phyloP scores from a whole-genome alignment of 2,888 invertebrate genomes.

The Auanema freiburgensis region DNA sequence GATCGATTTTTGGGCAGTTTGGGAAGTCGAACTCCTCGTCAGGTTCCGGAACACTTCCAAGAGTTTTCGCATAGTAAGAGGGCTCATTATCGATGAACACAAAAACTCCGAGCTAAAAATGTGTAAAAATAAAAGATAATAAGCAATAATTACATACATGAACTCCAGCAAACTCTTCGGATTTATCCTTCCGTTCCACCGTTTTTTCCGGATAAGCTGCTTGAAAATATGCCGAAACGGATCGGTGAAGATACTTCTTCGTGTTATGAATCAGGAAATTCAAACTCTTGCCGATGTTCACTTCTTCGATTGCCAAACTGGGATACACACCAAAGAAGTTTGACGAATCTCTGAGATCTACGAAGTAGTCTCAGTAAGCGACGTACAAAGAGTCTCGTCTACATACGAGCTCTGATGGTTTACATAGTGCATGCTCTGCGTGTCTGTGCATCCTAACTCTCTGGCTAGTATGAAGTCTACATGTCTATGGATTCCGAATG shows the following conservation, averaged over 20 bases:
- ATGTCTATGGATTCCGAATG: no score
- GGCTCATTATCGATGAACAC: constrained; percentile 20
- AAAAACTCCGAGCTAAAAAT: constrained; percentile 26
- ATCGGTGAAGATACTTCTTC: constrained; percentile 16
- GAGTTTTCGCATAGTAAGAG: constrained; percentile 24
- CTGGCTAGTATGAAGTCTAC: no score
- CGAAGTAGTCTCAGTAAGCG: no score
- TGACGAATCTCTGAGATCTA: no score
- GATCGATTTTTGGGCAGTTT: constrained; percentile 21
- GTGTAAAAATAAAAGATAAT: constrained; percentile 24
- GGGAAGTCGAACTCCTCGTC: constrained; percentile 23
- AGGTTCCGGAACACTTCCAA: constrained; percentile 24
- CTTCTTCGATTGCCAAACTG: constrained; percentile 19
- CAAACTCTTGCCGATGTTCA: constrained; percentile 20
- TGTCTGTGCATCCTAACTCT: no score
- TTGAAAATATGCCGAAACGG: constrained; percentile 20
- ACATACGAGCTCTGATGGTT: no score
- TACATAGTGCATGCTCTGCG: no score
- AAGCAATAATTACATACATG: constrained; percentile 27
- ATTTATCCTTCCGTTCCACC: constrained; percentile 18
- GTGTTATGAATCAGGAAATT: constrained; percentile 16
- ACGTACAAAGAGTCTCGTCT: no score
- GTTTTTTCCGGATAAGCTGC: constrained; percentile 19
- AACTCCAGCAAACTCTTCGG: constrained; percentile 18
- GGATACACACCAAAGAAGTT: constrained; percentile 13